These are phyloP conservation scores for Mallateleia sp. DNA, from an alignment of 2,888 invertebrate species.

Conservation along the genomic window DNA sequence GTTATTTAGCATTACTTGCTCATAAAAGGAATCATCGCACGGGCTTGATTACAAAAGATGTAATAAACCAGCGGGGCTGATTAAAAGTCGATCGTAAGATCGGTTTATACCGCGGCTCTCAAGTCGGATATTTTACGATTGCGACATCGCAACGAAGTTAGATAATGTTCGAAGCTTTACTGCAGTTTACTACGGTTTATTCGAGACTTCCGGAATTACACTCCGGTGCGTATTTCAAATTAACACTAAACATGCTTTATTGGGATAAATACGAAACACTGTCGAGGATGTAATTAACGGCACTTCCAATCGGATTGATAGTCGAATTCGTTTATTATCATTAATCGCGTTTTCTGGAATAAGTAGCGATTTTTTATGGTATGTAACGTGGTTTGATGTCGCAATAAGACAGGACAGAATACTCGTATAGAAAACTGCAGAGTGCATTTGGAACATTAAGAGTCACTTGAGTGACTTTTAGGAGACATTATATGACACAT, in stretches of 20 bases:
- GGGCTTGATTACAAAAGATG: slow-evolving; percentile 51
- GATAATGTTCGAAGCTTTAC: slow-evolving; percentile 76
- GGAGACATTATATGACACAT: slow-evolving; percentile 41
- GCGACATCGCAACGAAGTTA: slow-evolving; percentile 55
- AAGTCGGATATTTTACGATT: slow-evolving; percentile 62
- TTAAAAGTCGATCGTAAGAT: slow-evolving; percentile 82
- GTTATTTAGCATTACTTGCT: slow-evolving; percentile 50
- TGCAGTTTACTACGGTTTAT: slow-evolving; percentile 76
- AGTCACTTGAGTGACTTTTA: slow-evolving; percentile 37
- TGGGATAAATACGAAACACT: slow-evolving; percentile 79
- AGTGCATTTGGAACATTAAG: slow-evolving; percentile 13
- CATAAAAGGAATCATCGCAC: slow-evolving; percentile 50
- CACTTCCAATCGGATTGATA: slow-evolving; percentile 14
- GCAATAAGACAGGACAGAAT: background rate
- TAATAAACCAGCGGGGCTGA: slow-evolving; percentile 67
- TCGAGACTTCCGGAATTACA: slow-evolving; percentile 58
- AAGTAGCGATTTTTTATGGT: background rate
- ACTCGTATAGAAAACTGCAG: background rate
- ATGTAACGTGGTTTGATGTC: background rate
- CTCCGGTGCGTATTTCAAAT: slow-evolving; percentile 75
- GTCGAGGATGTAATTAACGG: slow-evolving; percentile 31
- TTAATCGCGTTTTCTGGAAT: too few species aligned
- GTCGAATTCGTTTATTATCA: too few species aligned
- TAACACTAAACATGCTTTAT: slow-evolving; percentile 82
- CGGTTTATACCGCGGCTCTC: slow-evolving; percentile 74